These are phyloP conservation scores for Xenops minutus DNA, from an alignment of 2,797 vertebrate species.

Conservation along the genomic window DNA sequence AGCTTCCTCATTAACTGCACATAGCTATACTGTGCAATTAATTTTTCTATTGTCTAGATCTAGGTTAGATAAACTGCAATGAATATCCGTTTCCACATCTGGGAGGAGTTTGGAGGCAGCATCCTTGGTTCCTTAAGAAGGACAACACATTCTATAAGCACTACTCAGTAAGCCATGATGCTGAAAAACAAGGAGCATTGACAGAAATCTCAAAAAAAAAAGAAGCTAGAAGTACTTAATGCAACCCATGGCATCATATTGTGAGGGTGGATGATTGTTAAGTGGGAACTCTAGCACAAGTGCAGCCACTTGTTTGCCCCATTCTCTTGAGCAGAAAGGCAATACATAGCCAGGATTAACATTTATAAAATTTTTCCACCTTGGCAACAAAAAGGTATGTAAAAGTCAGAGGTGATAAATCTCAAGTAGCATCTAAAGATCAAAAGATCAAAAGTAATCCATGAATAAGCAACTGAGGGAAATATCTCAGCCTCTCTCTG, in stretches of 20 bases:
- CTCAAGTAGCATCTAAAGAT: neutral
- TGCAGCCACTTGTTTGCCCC: neutral
- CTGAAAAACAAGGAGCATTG: neutral
- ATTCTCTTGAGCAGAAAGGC: neutral
- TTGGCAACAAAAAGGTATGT: neutral
- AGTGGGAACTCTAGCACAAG: neutral
- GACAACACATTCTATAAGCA: neutral
- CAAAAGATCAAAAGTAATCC: neutral
- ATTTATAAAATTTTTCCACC: neutral
- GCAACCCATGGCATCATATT: neutral
- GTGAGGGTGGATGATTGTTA: neutral
- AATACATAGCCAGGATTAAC: neutral
- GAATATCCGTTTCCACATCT: neutral
- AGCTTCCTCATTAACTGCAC: neutral
- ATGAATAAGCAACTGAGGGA: neutral
- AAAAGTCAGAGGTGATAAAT: neutral
- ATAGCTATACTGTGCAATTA: neutral
- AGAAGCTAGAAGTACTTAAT: neutral
- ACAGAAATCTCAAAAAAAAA: neutral
- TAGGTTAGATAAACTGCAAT: neutral
- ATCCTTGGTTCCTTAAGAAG: neutral
- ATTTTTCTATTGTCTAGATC: constrained; percentile 32
- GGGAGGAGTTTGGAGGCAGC: neutral
- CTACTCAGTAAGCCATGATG: neutral
- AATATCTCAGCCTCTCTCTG: neutral